These are phyloP conservation scores for Drosophila santomea DNA, from an alignment of 1,140 invertebrate genomes.

Conservation along the genomic window DNA sequence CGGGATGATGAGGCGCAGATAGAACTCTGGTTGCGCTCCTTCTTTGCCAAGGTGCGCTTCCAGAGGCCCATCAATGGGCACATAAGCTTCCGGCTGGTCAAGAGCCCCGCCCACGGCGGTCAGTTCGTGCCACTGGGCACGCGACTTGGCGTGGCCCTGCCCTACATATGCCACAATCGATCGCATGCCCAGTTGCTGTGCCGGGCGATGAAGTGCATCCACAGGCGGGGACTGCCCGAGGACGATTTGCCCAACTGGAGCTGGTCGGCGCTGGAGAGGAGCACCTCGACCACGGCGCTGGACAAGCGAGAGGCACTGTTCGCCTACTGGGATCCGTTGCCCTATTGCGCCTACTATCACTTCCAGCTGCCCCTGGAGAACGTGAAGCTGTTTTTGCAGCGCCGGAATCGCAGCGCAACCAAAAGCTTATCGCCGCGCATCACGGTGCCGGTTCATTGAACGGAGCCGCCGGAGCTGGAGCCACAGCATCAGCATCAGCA, in stretches of 20 bases:
- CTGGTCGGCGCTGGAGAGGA: slow-evolving; percentile 70
- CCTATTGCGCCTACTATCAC: slow-evolving; percentile 93
- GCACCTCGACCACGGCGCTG: slow-evolving; percentile 85
- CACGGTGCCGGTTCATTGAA: slow-evolving; percentile 81
- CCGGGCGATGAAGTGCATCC: slow-evolving; percentile 84
- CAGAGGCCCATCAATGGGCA: slow-evolving; percentile 89
- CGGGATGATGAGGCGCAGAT: slow-evolving; percentile 88
- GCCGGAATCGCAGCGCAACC: slow-evolving; percentile 68
- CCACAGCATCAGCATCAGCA: slow-evolving; percentile 51
- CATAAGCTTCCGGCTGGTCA: slow-evolving; percentile 90
- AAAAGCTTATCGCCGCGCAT: slow-evolving; percentile 82
- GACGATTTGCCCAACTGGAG: slow-evolving; percentile 75
- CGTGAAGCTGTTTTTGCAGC: slow-evolving; percentile 85
- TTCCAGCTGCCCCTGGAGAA: slow-evolving; percentile 89
- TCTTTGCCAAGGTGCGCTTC: slow-evolving; percentile 88
- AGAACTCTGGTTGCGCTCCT: slow-evolving; percentile 89
- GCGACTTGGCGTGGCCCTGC: slow-evolving; percentile 90
- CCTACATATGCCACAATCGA: slow-evolving; percentile 91
- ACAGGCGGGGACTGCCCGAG: slow-evolving; percentile 85
- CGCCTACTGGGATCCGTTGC: slow-evolving; percentile 92
- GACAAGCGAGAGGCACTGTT: slow-evolving; percentile 91
- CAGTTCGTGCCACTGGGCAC: slow-evolving; percentile 88
- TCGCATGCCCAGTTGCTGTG: slow-evolving; percentile 88
- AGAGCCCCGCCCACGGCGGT: slow-evolving; percentile 84
- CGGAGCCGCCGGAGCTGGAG: slow-evolving; percentile 25